Evolutionary conservation across 2,888 invertebrate species (phyloP), one percentile per base, ranked within the genome.

Genomic region (Meganola albula): DNA sequence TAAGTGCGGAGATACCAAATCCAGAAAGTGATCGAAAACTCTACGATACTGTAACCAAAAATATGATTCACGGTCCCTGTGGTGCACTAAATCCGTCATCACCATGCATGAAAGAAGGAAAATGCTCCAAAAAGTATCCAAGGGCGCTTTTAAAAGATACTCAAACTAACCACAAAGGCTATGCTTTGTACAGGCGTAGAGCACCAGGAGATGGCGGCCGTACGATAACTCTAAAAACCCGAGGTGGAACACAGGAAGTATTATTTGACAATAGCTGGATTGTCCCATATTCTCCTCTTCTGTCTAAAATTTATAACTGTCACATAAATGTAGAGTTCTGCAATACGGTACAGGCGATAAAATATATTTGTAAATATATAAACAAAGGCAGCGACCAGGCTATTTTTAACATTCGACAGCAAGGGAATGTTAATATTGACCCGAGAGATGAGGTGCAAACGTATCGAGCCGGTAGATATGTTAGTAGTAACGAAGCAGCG

Each of bases 301-400:
- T 36, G 3, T 16, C 10, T 4, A 36, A 24, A 13, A 39, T 29
- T n/a, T 34, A 9, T 5, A 14, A 39, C 6, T 25, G 31, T 14
- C 34, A 39, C 8, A 25, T 34, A 1, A 42, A 42, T n/a, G 35
- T 35, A 16, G 35, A 42, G 20, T 21, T 9, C n/a, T 42, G 37
- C 30, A 25, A 26, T 38, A 34, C 37, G 0, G 37, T 37, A n/a
- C 30, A 42, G 24, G 24, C 27, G 1, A 38, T 42, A 7, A 38
- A 38, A 31, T 38, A 39, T 7, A 30, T 41, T 12, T 41, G 37
- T 11, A 36, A 35, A 10, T 32, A 35, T 21, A 27, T 40, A 4
- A 31, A 20, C 12, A 40, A 40, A 35, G 40, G 34, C 7, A 24
- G 13, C n/a, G 28, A 28, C 21, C 7, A 11, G 28, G 34, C 34